These are phyloP conservation scores for Cerastis rubricosa DNA, from an alignment of 2,888 invertebrate species.

Conservation along the genomic window DNA sequence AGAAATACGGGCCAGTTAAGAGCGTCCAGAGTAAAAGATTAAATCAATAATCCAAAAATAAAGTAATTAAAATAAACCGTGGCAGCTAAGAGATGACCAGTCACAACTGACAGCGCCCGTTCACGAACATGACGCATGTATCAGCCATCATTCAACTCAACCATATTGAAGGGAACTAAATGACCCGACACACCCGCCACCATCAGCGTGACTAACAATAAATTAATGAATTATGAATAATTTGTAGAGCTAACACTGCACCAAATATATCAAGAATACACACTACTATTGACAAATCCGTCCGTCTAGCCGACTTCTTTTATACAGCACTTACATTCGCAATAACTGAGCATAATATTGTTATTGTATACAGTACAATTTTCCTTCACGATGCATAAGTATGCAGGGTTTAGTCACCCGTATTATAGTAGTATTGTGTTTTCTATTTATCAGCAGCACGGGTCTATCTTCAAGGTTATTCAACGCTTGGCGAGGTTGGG, in stretches of 20 bases:
- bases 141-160: no score
- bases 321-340: slow-evolving; percentile 50
- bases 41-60: no score
- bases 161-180: no score
- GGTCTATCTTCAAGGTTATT: background rate
- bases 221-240: no score
- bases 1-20: no score
- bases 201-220: no score
- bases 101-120: no score
- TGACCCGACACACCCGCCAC: no score
- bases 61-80: no score
- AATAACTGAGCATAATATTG: slow-evolving; percentile 35
- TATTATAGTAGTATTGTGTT: background rate
- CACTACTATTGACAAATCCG: slow-evolving; percentile 26
- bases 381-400: slow-evolving; percentile 11
- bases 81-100: no score
- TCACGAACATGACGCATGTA: no score
- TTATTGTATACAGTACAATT: slow-evolving; percentile 39
- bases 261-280: slow-evolving; percentile 34
- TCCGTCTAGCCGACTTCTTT: slow-evolving; percentile 48
- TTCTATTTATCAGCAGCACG: background rate
- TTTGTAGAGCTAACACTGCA: slow-evolving; percentile 39
- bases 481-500: background rate
- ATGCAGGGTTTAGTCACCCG: background rate
- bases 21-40: no score